Evolutionary conservation across 2,888 invertebrate genomes (phyloP).

Genomic region (Gymnocheta viridis): DNA sequence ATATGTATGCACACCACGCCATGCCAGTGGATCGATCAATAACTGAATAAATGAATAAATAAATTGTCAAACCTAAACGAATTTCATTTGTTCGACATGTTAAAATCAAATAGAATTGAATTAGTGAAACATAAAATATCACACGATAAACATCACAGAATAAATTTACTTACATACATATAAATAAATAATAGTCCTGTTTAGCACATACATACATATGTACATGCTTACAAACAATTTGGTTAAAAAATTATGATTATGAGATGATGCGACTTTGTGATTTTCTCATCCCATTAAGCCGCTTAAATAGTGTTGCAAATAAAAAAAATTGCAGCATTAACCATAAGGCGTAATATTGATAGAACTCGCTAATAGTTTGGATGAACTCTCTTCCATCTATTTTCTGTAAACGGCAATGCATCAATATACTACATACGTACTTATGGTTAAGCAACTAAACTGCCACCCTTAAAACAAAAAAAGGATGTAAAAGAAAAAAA

Average conservation of each 20-base stretch:
- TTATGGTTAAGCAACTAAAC: constrained; percentile 16
- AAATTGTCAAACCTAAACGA: constrained; percentile 62
- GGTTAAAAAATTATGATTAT: constrained; percentile 60
- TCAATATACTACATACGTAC: background rate
- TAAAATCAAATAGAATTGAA: constrained; percentile 59
- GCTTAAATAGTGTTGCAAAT: constrained; percentile 46
- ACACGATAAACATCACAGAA: background rate
- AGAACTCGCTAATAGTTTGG: constrained; percentile 53
- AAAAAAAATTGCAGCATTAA: constrained; percentile 55
- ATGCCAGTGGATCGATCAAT: background rate
- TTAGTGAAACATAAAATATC: constrained; percentile 33
- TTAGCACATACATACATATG: background rate
- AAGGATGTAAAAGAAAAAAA: background rate
- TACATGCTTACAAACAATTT: constrained; percentile 22
- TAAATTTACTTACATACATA: background rate
- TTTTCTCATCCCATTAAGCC: constrained; percentile 54
- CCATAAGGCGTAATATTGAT: constrained; percentile 67
- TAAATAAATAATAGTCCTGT: constrained; percentile 40
- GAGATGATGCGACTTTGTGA: constrained; percentile 54
- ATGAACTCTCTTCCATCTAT: constrained; percentile 45
- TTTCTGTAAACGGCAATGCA: constrained; percentile 5
- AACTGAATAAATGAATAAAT: constrained; percentile 7
- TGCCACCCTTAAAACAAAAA: constrained; percentile 27
- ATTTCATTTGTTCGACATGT: constrained; percentile 66
- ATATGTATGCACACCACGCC: too few relatives aligned